phyloP scores from a whole-genome alignment of 2,888 invertebrate species.

The Melikaiella ostensackeni region DNA sequence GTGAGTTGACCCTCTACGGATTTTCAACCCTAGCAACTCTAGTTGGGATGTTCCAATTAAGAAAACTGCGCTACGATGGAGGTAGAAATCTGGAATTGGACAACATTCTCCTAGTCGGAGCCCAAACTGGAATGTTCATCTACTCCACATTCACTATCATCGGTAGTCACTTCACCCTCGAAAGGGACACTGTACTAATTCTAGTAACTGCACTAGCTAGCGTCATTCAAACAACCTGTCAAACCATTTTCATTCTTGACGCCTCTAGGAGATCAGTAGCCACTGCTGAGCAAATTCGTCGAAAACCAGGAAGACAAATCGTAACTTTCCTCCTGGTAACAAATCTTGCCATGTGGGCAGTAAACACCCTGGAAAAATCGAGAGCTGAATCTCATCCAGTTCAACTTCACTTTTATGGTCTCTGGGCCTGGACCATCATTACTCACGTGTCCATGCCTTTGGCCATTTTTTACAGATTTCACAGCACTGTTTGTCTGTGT shows the following conservation, averaged over 20 bases:
- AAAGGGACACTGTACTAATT: slow-evolving; percentile 88
- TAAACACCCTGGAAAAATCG: slow-evolving; percentile 94
- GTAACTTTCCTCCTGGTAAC: slow-evolving; percentile 94
- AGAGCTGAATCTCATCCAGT: slow-evolving; percentile 94
- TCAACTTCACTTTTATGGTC: slow-evolving; percentile 93
- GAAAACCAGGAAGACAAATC: slow-evolving; percentile 95
- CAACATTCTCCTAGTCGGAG: slow-evolving; percentile 93
- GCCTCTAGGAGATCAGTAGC: slow-evolving; percentile 91
- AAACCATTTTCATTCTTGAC: slow-evolving; percentile 94
- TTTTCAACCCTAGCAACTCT: slow-evolving; percentile 92
- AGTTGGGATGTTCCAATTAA: slow-evolving; percentile 92
- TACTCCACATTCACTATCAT: slow-evolving; percentile 96
- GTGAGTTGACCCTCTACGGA: slow-evolving; percentile 91
- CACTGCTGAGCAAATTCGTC: slow-evolving; percentile 88
- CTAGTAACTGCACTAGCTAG: slow-evolving; percentile 91
- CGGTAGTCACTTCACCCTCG: slow-evolving; percentile 92
- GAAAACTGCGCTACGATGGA: slow-evolving; percentile 91
- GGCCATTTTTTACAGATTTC: slow-evolving; percentile 94
- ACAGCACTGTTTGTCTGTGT: slow-evolving; percentile 96
- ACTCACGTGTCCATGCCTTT: slow-evolving; percentile 95
- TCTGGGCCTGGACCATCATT: slow-evolving; percentile 97
- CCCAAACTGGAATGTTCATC: slow-evolving; percentile 96
- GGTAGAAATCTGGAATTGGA: slow-evolving; percentile 90
- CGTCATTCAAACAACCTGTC: slow-evolving; percentile 91
- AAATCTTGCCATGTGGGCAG: slow-evolving; percentile 96